Conservation (phyloP, 2,888 invertebrate genomes). For the Campoplex capitator region DNA sequence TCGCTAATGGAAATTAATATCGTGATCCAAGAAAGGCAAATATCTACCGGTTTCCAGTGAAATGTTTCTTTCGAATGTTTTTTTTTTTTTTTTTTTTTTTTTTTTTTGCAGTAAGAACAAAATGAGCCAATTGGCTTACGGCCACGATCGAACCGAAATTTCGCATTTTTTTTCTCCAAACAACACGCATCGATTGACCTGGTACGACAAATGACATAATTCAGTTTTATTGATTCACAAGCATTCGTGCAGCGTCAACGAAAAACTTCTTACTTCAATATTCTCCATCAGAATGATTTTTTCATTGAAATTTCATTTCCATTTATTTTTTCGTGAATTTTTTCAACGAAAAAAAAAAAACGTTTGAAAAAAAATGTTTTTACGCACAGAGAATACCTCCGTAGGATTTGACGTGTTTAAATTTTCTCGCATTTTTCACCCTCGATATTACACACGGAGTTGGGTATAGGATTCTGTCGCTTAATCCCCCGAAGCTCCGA, state of each 20-base stretch:
- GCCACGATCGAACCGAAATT: not conserved
- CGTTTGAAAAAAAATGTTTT: slow-evolving; percentile 1
- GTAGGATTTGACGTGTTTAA: slow-evolving; percentile 10
- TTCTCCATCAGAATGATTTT: not conserved
- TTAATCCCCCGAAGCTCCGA: slow-evolving; percentile 80
- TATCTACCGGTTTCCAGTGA: slow-evolving; percentile 12
- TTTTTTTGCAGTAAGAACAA: not conserved
- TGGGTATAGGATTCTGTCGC: slow-evolving; percentile 57
- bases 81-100: too few relatives aligned
- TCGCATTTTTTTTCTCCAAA: not conserved
- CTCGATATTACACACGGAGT: slow-evolving; percentile 33
- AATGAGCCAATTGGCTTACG: not conserved
- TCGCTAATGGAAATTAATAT: slow-evolving; percentile 80
- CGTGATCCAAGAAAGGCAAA: slow-evolving; percentile 54
- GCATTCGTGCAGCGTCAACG: too few relatives aligned
- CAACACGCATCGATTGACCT: not conserved
- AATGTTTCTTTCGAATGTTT: not conserved
- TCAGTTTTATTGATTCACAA: too few relatives aligned
- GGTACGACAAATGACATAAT: too few relatives aligned
- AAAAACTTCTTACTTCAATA: not conserved
- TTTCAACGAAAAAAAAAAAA: not conserved
- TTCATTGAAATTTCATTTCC: not conserved
- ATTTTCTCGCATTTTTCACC: slow-evolving; percentile 42
- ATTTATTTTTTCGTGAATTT: not conserved
- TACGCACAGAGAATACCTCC: not conserved